Conservation (phyloP, 2,888 invertebrate genomes). For the Yponomeuta malinellus region DNA sequence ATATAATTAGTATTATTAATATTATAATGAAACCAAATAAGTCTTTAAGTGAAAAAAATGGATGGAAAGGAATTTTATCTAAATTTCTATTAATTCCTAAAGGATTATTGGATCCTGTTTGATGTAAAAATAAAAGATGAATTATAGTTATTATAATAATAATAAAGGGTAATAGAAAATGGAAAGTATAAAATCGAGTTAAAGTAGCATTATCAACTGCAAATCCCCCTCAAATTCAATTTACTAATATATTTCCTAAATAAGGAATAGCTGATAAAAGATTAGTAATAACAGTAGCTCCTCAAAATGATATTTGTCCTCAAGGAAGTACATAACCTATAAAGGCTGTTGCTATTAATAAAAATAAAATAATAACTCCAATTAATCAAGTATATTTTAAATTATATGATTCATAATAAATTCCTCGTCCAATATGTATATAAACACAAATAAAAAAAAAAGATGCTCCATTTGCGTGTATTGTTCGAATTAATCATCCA, state of each 20-base stretch:
- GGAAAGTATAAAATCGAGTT: slow-evolving; percentile 85
- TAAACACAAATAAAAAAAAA: slow-evolving; percentile 84
- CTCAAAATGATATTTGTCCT: slow-evolving; percentile 89
- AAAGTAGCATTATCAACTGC: slow-evolving; percentile 83
- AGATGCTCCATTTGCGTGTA: slow-evolving; percentile 84
- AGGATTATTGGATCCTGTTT: slow-evolving; percentile 81
- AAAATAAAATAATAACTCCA: slow-evolving; percentile 79
- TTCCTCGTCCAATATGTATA: slow-evolving; percentile 80
- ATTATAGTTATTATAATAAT: slow-evolving; percentile 76
- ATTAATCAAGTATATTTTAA: slow-evolving; percentile 77
- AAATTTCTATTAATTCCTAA: slow-evolving; percentile 78
- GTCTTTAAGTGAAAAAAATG: slow-evolving; percentile 80
- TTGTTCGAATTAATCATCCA: slow-evolving; percentile 79
- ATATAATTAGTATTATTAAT: slow-evolving; percentile 64
- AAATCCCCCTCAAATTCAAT: slow-evolving; percentile 86
- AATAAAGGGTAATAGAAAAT: slow-evolving; percentile 84
- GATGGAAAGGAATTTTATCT: slow-evolving; percentile 82
- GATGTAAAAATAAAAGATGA: slow-evolving; percentile 80
- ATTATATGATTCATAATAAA: slow-evolving; percentile 67
- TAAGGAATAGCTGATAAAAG: slow-evolving; percentile 83
- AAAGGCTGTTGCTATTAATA: slow-evolving; percentile 83
- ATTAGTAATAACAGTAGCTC: slow-evolving; percentile 87
- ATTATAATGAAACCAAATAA: slow-evolving; percentile 76
- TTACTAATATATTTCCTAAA: slow-evolving; percentile 77
- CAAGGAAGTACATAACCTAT: slow-evolving; percentile 86